Percentiles rank a stretch among this genome's conserved stretches.
phyloP scores from a whole-genome alignment of 2,113 vertebrate genomes.

The Chauna torquata region DNA sequence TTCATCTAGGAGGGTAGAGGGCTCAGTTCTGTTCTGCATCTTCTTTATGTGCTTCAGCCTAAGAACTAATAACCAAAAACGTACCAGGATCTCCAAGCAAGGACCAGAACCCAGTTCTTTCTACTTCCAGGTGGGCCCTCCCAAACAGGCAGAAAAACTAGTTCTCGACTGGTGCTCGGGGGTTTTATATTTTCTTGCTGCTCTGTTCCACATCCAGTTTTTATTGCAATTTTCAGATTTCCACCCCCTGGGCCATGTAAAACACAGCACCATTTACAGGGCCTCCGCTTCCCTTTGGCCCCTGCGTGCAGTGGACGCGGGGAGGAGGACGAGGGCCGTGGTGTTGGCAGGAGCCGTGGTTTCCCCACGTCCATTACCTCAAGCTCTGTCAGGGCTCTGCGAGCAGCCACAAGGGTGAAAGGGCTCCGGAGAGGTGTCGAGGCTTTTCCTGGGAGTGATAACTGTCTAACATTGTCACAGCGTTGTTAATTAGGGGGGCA shows the following conservation, averaged over 20 bases:
- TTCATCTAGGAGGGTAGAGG: neutral
- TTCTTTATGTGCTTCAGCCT: neutral
- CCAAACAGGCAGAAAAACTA: neutral
- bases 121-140: neutral
- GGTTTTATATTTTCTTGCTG: neutral
- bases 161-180: neutral
- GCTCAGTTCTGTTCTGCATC: neutral
- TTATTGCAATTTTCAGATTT: neutral
- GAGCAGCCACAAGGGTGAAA: neutral
- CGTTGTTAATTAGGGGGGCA: neutral
- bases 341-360: neutral
- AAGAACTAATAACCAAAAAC: neutral
- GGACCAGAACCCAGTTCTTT: neutral
- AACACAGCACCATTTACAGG: neutral
- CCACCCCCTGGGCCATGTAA: neutral
- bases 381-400: neutral
- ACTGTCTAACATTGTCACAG: neutral
- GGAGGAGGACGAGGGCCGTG: neutral
- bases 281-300: neutral
- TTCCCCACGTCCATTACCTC: neutral
- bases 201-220: neutral
- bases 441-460: neutral
- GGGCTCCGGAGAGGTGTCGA: neutral
- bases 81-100: neutral
- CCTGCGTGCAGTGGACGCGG: fast-evolving